Conservation (phyloP, 2,888 invertebrate species). For the Sclerodermus sp. region DNA sequence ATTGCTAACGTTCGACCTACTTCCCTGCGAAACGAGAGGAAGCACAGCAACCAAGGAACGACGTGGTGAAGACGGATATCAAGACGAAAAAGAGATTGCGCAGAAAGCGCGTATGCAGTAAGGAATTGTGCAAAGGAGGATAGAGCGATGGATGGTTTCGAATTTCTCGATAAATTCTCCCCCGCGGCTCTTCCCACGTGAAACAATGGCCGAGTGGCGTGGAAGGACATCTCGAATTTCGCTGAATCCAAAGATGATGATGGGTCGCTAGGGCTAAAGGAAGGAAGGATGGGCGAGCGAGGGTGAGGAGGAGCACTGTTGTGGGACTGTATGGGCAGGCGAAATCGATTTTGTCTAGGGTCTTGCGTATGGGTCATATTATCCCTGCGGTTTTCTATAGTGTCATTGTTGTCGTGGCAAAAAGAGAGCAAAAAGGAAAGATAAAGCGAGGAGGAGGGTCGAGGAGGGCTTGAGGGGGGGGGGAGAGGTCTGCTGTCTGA, state of each 20-base stretch:
- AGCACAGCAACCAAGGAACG: neutral
- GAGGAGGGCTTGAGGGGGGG: constrained; percentile 1
- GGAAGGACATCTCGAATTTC: constrained; percentile 57
- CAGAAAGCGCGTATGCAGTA: neutral
- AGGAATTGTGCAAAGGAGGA: neutral
- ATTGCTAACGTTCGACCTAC: constrained; percentile 18
- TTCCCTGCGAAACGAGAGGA: constrained; percentile 5
- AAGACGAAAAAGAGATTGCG: neutral
- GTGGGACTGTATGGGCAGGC: constrained; percentile 23
- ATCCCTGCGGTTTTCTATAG: constrained; percentile 45
- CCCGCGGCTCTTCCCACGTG: constrained; percentile 38
- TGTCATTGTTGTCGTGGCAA: constrained; percentile 50
- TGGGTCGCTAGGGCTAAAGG: constrained; percentile 24
- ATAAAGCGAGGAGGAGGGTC: neutral
- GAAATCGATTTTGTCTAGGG: constrained; percentile 50
- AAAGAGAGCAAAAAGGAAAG: constrained; percentile 12
- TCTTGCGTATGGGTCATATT: constrained; percentile 32
- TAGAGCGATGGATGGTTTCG: constrained; percentile 31
- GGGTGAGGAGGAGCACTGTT: constrained; percentile 10
- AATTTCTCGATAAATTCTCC: constrained; percentile 45
- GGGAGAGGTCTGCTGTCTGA: constrained; percentile 30
- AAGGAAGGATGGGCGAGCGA: too few species aligned
- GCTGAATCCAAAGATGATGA: constrained; percentile 57
- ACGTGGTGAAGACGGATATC: neutral
- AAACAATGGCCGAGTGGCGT: constrained; percentile 52